Base-by-base conservation (phyloP, 2,113 vertebrate genomes). In the Aegithalos caudatus region DNA sequence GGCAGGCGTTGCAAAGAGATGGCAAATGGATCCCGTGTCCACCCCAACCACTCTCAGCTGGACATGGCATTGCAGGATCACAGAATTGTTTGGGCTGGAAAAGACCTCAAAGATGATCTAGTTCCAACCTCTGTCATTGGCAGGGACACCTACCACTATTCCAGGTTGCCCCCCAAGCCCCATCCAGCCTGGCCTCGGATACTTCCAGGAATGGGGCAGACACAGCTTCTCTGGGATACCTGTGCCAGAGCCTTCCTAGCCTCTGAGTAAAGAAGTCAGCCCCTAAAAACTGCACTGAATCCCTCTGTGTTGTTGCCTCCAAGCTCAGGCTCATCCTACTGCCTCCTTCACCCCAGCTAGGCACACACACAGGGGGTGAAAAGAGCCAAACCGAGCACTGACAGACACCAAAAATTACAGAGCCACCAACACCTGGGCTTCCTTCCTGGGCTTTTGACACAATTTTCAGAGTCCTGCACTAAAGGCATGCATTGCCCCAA, bases 21-120 rank as follows among this genome's bases (percentile, higher is more conserved):
- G 29, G 10, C 0, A 1, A 64, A 74, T 14, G 1, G 0, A 25
- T 23, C 22, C 48, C 1, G 0, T 1, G 2, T 27, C 51, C 56
- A 25, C 20, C 50, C 64, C 78, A 73, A 9, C 18, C 58, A 25
- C 45, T 53, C 72, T 61, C 69, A 65, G 54, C 64, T 61, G 8
- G 48, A 53, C 28, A 5, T 6, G 62, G 40, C 11, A 31, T 27
- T 47, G 27, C 40, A 69, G 47, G 18, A 42, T 76, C 62, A 74
- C 47, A 42, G 54, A 54, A 76, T 23, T 0, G 13, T 27, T 54
- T 4, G 1, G 40, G n/a, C n/a, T 54, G 40, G 25, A 76, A 48
- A 14, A 14, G 35, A 62, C 25, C 29, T 22, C 25, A 27, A 31
- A 76, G 13, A 20, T 42, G 21, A 76, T 48, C 62, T 61, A 2